Evolutionary conservation across 2,113 vertebrate genomes (phyloP).

Genomic region (Actenoides hombroni): DNA sequence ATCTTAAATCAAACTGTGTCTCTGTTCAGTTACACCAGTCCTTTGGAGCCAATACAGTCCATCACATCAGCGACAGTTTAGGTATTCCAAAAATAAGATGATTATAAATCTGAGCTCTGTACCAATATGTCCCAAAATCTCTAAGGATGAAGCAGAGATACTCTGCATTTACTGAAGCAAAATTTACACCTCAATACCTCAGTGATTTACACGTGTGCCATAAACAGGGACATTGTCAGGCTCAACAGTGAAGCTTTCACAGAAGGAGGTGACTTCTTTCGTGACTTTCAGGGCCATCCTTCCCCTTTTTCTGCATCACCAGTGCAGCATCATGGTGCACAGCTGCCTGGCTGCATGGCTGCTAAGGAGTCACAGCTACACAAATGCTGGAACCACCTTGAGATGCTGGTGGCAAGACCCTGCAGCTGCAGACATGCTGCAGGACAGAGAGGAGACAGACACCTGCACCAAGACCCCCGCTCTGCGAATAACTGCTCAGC

Average conservation of each 20-base stretch:
- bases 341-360: not conserved
- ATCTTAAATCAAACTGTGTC: slow-evolving; percentile 24
- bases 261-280: not conserved
- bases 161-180: not conserved
- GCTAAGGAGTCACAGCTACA: not conserved
- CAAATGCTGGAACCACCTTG: fast-evolving
- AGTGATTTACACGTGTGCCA: not conserved
- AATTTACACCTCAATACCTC: not conserved
- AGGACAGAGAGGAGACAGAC: not conserved
- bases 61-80: not conserved
- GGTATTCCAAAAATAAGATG: slow-evolving; percentile 19
- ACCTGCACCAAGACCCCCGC: not conserved
- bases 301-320: not conserved
- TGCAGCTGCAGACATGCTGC: not conserved
- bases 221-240: fast-evolving
- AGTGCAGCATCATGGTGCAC: not conserved
- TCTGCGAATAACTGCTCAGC: not conserved
- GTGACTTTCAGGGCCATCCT: not conserved
- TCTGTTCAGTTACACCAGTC: not conserved
- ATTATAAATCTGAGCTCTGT: not conserved
- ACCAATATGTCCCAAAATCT: not conserved
- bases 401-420: not conserved
- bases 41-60: not conserved
- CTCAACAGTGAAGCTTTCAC: not conserved
- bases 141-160: not conserved